Evolutionary conservation across 2,797 vertebrate species (phyloP).

Genomic region (Gymnocypris eckloni): DNA sequence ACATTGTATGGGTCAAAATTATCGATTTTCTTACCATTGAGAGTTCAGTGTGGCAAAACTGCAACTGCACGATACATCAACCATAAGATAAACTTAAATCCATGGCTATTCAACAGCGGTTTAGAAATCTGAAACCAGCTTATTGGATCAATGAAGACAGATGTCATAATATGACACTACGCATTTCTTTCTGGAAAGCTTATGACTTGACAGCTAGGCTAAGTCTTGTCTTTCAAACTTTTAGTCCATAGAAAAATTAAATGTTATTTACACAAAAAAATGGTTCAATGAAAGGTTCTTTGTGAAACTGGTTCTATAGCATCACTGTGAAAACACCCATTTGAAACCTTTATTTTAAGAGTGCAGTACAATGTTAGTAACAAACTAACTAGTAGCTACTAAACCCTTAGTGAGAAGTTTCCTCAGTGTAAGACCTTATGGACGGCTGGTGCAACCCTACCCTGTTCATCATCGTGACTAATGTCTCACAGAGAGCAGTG

Average conservation of each 20-base stretch:
- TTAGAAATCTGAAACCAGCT: not conserved
- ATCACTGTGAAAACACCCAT: not conserved
- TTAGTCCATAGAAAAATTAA: not conserved
- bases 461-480: slow-evolving; percentile 20
- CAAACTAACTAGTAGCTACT: not conserved
- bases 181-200: not conserved
- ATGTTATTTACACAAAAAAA: not conserved
- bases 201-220: not conserved
- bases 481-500: slow-evolving; percentile 15
- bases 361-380: not conserved
- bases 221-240: not conserved
- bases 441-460: slow-evolving; percentile 1
- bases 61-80: not conserved
- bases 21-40: too few species aligned
- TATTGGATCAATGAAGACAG: not conserved
- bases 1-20: too few species aligned
- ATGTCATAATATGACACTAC: not conserved
- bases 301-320: not conserved
- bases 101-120: not conserved
- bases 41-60: not conserved
- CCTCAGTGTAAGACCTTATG: slow-evolving; percentile 8
- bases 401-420: not conserved
- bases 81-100: not conserved
- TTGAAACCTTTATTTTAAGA: slow-evolving; percentile 1
- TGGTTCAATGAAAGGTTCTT: not conserved